Base-by-base conservation (phyloP, 2,797 vertebrate species). In the Esox lucius region DNA sequence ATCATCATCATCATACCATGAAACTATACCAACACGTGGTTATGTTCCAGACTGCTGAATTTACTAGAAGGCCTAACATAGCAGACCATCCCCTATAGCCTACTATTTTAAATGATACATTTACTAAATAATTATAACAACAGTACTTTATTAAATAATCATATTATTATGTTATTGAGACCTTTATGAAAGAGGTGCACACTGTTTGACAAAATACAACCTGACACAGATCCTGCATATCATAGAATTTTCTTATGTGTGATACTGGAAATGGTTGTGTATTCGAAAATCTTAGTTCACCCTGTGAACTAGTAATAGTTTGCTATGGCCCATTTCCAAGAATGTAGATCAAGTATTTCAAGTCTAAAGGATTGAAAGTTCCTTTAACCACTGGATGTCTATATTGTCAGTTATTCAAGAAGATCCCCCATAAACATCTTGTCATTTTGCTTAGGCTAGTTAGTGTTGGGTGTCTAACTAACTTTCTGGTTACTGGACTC, bases 1-100 rank as follows among this genome's bases (percentile, higher is more conserved):
- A 35, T 39, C 35, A 39, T 39, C 35, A 53, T 62, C 67, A 33
- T 62, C 62, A 79, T 61, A 62, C 70, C n/a, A 49, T 35, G 12
- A 62, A 69, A 68, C 19, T 51, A 74, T 49, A 28, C 24, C 59
- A 62, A 22, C 24, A 28, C 13, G 56, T n/a, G 53, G 53, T n/a
- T n/a, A 56, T 56, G 19, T 19, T 56, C 19, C 6, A 56, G 53
- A 53, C 49, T 53, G 49, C 16, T 19, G 17, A 56, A 9, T 56
- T n/a, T 56, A 56, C 53, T 6, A 39, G 35, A 39, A 39, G 2
- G 7, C 2, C n/a, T 56, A 6, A 9, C 53, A 22, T 56, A 53
- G 51, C 5, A 6, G 49, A 53, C 17, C 49, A 49, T 51, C 49
- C 16, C 49, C 5, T 17, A 17, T 17, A 51, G 49, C 49, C 17